phyloP scores from a whole-genome alignment of 2,888 invertebrate genomes.

The Tillus elongatus region DNA sequence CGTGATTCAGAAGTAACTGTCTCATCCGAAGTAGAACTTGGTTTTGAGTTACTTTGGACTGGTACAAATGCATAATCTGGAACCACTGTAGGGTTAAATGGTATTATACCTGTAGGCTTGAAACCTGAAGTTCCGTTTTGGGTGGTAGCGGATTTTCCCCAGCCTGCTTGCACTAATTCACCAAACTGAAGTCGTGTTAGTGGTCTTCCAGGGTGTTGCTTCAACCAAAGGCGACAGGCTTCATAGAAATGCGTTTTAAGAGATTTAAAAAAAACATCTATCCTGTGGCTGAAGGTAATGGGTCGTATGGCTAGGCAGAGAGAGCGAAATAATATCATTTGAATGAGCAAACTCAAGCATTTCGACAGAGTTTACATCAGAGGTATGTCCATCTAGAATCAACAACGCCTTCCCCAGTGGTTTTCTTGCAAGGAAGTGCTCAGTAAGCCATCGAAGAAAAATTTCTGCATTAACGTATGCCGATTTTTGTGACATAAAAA shows the following conservation, averaged over 20 bases:
- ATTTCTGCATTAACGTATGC: too few relatives aligned
- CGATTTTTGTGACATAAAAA: too few relatives aligned
- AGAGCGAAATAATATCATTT: constrained; percentile 24
- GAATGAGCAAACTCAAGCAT: too few relatives aligned
- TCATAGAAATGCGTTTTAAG: constrained; percentile 23
- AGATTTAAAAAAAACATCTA: constrained; percentile 24
- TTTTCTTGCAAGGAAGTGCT: too few relatives aligned
- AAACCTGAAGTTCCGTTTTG: constrained; percentile 13
- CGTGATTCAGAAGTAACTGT: constrained; percentile 2
- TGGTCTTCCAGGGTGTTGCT: constrained; percentile 15
- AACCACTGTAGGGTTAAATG: constrained; percentile 19
- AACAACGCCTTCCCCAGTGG: too few relatives aligned
- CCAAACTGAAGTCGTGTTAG: constrained; percentile 20
- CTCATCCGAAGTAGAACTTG: constrained; percentile 4
- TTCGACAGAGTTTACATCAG: too few relatives aligned
- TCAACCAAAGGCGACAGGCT: constrained; percentile 15
- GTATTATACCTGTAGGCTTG: not conserved
- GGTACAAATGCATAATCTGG: constrained; percentile 3
- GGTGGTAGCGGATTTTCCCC: constrained; percentile 12
- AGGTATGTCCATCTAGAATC: too few relatives aligned
- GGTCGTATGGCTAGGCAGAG: constrained; percentile 27
- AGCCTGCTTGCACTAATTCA: constrained; percentile 13
- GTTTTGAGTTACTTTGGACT: constrained; percentile 3
- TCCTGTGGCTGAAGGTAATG: constrained; percentile 27
- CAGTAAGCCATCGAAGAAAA: too few relatives aligned